Evolutionary conservation across 2,888 invertebrate genomes (phyloP).

Genomic region (Drosophila lutescens): DNA sequence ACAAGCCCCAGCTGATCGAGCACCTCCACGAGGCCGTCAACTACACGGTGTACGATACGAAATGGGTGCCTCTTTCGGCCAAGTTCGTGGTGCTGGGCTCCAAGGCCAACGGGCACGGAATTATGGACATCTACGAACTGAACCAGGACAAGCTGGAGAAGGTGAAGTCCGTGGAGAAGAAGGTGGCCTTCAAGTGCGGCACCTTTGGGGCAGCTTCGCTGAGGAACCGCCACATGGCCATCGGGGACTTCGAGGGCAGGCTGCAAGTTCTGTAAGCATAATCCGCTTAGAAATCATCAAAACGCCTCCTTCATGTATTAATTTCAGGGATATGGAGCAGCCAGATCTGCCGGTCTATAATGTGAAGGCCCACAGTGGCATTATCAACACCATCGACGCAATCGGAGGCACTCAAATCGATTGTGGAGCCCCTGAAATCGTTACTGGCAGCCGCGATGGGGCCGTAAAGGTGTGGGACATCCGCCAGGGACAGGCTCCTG

Average conservation of each 20-base stretch:
- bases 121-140: slow-evolving; percentile 92
- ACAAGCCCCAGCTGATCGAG: slow-evolving; percentile 95
- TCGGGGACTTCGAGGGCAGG: slow-evolving; percentile 95
- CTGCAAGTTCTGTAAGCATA: slow-evolving; percentile 90
- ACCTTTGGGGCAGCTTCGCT: slow-evolving; percentile 95
- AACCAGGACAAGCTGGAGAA: slow-evolving; percentile 89
- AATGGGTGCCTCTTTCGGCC: slow-evolving; percentile 97
- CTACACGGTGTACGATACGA: slow-evolving; percentile 95
- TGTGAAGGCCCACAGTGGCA: slow-evolving; percentile 91
- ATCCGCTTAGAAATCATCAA: not conserved
- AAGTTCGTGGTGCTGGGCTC: slow-evolving; percentile 96
- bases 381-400: slow-evolving; percentile 96
- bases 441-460: slow-evolving; percentile 97
- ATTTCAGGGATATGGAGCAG: slow-evolving; percentile 91
- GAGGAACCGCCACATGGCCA: slow-evolving; percentile 92
- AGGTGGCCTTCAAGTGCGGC: slow-evolving; percentile 95
- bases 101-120: slow-evolving; percentile 93
- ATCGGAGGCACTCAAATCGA: slow-evolving; percentile 92
- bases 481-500: slow-evolving; percentile 94
- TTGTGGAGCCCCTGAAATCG: slow-evolving; percentile 97
- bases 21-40: slow-evolving; percentile 92
- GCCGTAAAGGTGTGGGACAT: slow-evolving; percentile 98
- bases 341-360: slow-evolving; percentile 90
- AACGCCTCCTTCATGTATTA: not conserved
- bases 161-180: slow-evolving; percentile 90